Percentiles rank a stretch among this genome's conserved stretches.
Evolutionary conservation across 2,888 invertebrate genomes (phyloP).

Genomic region (Ophraella communa): DNA sequence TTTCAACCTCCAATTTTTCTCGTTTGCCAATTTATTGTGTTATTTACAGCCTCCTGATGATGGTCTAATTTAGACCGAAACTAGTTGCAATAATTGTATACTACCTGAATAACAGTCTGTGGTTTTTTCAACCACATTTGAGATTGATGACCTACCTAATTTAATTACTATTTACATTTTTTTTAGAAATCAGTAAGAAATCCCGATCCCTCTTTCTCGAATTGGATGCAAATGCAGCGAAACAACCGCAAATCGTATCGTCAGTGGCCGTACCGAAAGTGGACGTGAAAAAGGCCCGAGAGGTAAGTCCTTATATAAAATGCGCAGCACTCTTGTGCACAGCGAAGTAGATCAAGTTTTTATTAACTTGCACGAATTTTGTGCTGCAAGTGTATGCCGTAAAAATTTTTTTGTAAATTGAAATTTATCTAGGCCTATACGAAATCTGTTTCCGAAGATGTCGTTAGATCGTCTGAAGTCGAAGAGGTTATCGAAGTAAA

Average conservation of each 20-base stretch:
- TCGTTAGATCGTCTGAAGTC: conserved; percentile 73
- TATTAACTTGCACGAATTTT: background rate
- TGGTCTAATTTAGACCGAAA: too few relatives aligned
- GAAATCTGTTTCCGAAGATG: conserved; percentile 68
- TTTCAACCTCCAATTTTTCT: too few relatives aligned
- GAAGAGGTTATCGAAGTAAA: conserved; percentile 80
- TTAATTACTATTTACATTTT: conserved; percentile 7
- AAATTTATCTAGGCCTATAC: conserved; percentile 58
- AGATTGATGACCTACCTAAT: background rate
- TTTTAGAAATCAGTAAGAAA: conserved; percentile 81
- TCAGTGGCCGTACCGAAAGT: conserved; percentile 66
- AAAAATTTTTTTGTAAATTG: background rate
- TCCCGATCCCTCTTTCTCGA: conserved; percentile 87
- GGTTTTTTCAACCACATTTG: background rate
- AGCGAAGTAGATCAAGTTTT: background rate
- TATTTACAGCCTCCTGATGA: too few relatives aligned
- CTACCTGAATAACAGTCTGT: too few relatives aligned
- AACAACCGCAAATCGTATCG: conserved; percentile 65
- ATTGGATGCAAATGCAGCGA: conserved; percentile 78
- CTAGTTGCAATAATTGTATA: too few relatives aligned
- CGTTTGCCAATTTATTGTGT: too few relatives aligned
- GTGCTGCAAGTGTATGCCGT: background rate
- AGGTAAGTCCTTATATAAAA: conserved; percentile 56
- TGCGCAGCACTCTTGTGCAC: conserved; percentile 12
- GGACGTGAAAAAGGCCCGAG: conserved; percentile 66